Evolutionary conservation across 2,888 invertebrate genomes (phyloP), one percentile per base, ranked within the genome.

Genomic region (Podabrus alpinus): DNA sequence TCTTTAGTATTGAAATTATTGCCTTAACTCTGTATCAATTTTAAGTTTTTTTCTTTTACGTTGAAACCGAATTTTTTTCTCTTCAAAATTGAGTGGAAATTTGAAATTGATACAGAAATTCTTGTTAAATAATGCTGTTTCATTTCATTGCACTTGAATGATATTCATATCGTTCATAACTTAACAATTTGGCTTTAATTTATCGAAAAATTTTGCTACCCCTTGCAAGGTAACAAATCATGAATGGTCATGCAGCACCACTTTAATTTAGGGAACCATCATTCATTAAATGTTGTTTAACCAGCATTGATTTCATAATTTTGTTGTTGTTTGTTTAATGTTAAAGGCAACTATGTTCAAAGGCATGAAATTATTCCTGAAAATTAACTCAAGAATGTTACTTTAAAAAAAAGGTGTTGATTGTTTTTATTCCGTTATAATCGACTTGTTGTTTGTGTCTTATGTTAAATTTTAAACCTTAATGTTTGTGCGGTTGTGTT

Each of bases 401-500:
- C 7, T 45, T 45, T 13, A 29, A 45, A 64, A 19, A 62, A 17
- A 62, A 11, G 11, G 29, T 64, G 67, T 71, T 73, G 16, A 24
- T 45, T 69, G 69, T 69, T 24, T 15, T 64, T 62, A 19, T 21
- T 21, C 21, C 62, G 19, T 19, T 64, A 64, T 64, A 64, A 17
- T 64, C 62, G 19, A 61, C 16, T 61, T 17, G 16, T 16, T 16
- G 16, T 72, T 68, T 73, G 19, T 74, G 29, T 72, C 66, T 74
- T 61, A 67, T 76, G 70, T 77, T 76, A 68, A 24, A 64, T 69
- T 59, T 68, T 86, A 86, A 82, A 83, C 86, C 84, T 82, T 83
- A 71, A 69, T 88, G 88, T 85, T 88, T 88, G 88, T 89, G 89
- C 89, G 88, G 80, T 82, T 82, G 81, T 90, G 89, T 90, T 78